phyloP scores from a whole-genome alignment of 2,797 vertebrate genomes.

The Tadarida brasiliensis region DNA sequence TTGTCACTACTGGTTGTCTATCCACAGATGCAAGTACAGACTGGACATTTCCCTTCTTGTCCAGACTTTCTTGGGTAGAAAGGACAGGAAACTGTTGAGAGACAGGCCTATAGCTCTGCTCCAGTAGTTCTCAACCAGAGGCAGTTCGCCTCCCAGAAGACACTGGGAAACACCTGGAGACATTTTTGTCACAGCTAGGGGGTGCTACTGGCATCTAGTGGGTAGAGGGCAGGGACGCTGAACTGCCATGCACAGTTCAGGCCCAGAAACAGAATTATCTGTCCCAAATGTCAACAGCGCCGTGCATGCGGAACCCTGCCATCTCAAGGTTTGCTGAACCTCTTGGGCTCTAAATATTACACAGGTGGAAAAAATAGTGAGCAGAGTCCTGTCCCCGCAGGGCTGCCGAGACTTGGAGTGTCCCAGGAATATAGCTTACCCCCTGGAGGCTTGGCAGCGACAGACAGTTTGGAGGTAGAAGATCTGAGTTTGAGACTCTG shows the following conservation, averaged over 20 bases:
- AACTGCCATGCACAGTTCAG: not conserved
- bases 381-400: not conserved
- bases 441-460: not conserved
- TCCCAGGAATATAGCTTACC: not conserved
- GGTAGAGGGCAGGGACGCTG: not conserved
- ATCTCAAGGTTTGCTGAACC: not conserved
- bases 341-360: not conserved
- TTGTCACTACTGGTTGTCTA: not conserved
- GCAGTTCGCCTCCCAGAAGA: not conserved
- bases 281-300: not conserved
- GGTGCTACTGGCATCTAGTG: not conserved
- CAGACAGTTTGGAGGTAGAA: not conserved
- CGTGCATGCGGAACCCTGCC: not conserved
- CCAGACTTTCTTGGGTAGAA: not conserved
- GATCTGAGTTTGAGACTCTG: not conserved
- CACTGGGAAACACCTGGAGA: not conserved
- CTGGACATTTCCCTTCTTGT: not conserved
- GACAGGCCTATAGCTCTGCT: not conserved
- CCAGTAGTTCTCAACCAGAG: not conserved
- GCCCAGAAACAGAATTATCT: not conserved
- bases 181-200: not conserved
- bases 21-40: not conserved
- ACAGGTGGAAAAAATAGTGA: not conserved
- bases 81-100: not conserved
- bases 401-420: not conserved